phyloP scores from a whole-genome alignment of 2,113 vertebrate genomes.

The Malaclemys terrapin region DNA sequence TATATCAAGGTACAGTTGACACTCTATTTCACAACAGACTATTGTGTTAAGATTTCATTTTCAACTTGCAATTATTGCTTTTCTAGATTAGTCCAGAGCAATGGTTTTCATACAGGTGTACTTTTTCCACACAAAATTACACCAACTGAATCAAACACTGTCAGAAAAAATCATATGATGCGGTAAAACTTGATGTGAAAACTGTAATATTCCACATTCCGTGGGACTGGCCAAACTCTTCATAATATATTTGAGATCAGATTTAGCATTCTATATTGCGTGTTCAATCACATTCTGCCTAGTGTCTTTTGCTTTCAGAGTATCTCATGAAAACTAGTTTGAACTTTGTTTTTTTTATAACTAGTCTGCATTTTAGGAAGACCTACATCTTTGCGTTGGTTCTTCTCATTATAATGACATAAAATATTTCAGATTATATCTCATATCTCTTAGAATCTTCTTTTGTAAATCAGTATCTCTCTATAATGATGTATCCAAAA shows the following conservation, averaged over 20 bases:
- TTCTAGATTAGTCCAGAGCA: background rate
- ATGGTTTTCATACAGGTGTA: background rate
- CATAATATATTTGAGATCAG: background rate
- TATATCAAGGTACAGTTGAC: background rate
- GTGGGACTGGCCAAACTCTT: background rate
- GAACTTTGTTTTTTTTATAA: background rate
- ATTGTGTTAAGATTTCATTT: background rate
- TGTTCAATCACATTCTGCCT: background rate
- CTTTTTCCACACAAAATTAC: background rate
- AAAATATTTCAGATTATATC: background rate
- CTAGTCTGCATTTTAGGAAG: background rate
- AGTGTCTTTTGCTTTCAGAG: background rate
- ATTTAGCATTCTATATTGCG: background rate
- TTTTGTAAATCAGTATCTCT: background rate
- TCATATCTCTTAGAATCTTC: background rate
- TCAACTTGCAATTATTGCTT: background rate
- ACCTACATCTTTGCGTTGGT: background rate
- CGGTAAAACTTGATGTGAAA: background rate
- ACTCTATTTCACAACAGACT: background rate
- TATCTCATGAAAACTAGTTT: background rate
- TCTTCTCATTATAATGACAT: background rate
- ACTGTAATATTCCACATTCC: background rate
- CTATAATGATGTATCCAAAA: background rate
- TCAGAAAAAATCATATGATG: background rate
- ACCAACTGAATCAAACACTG: background rate